Percentiles rank a stretch among this genome's conserved stretches.
These are phyloP conservation scores for Orthosia cruda DNA, from an alignment of 2,888 invertebrate species.

Conservation along the genomic window DNA sequence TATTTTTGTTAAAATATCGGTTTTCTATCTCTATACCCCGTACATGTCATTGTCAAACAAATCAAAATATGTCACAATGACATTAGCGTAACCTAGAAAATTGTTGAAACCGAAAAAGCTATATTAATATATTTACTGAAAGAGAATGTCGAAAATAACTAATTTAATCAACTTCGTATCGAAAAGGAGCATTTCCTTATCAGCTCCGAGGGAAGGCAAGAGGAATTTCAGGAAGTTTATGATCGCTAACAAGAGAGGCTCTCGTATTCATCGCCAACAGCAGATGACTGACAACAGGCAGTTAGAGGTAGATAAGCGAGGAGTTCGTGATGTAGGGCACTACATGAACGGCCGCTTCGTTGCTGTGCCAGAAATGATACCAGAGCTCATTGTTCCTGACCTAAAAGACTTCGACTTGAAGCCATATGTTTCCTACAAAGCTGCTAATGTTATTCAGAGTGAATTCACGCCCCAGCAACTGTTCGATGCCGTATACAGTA, in stretches of 20 bases:
- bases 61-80: slow-evolving; percentile 25
- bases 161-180: slow-evolving; percentile 81
- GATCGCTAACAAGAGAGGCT: slow-evolving; percentile 95
- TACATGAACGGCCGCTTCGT: slow-evolving; percentile 91
- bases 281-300: slow-evolving; percentile 92
- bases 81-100: slow-evolving; percentile 68
- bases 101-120: background rate
- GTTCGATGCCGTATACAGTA: slow-evolving; percentile 95
- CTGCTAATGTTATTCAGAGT: slow-evolving; percentile 94
- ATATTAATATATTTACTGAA: slow-evolving; percentile 11
- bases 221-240: slow-evolving; percentile 96
- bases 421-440: slow-evolving; percentile 98
- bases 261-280: slow-evolving; percentile 92
- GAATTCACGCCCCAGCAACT: slow-evolving; percentile 96
- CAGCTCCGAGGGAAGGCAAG: slow-evolving; percentile 92
- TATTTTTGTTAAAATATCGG: slow-evolving; percentile 10
- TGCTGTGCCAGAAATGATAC: slow-evolving; percentile 96
- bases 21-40: slow-evolving; percentile 12
- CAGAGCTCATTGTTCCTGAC: slow-evolving; percentile 98
- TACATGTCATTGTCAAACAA: background rate
- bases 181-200: slow-evolving; percentile 83
- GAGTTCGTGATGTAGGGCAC: slow-evolving; percentile 93
- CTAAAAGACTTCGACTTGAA: slow-evolving; percentile 96
- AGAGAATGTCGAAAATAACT: slow-evolving; percentile 84
- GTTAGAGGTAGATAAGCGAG: slow-evolving; percentile 94